Conservation (phyloP, 2,888 invertebrate genomes). For the Eristalis pertinax region DNA sequence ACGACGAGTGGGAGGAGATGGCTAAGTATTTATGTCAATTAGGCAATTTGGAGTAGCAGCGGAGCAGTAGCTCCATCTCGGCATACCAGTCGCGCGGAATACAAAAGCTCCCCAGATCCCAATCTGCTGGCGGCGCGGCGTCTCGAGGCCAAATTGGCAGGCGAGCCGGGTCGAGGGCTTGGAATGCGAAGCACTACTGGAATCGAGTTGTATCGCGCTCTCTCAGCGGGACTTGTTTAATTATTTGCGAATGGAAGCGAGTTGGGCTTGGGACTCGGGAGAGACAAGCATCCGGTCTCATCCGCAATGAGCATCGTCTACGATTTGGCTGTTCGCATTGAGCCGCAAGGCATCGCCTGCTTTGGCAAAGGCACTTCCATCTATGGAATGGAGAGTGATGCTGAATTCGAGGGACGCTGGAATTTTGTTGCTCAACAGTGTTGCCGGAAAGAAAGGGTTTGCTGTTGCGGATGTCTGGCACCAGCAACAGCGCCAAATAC, state of each 20-base stretch:
- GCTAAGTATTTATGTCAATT: slow-evolving; percentile 68
- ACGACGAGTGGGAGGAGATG: slow-evolving; percentile 46
- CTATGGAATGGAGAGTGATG: slow-evolving; percentile 57
- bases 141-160: slow-evolving; percentile 57
- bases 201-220: slow-evolving; percentile 27
- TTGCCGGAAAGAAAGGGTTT: neutral
- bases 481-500: too few relatives aligned
- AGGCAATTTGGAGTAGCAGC: slow-evolving; percentile 52
- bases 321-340: slow-evolving; percentile 24
- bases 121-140: slow-evolving; percentile 52
- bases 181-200: slow-evolving; percentile 55
- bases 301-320: slow-evolving; percentile 13
- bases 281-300: neutral
- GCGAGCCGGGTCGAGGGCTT: slow-evolving; percentile 29
- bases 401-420: slow-evolving; percentile 39
- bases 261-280: neutral
- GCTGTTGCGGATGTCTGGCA: too few relatives aligned
- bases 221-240: slow-evolving; percentile 39
- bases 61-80: slow-evolving; percentile 7
- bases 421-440: slow-evolving; percentile 17
- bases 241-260: slow-evolving; percentile 36
- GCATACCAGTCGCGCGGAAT: slow-evolving; percentile 2
- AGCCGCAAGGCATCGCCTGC: slow-evolving; percentile 29
- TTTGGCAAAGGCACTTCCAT: slow-evolving; percentile 24
- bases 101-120: slow-evolving; percentile 61